Evolutionary conservation across 2,888 invertebrate genomes (phyloP).

Genomic region (Napeogenes sylphis): DNA sequence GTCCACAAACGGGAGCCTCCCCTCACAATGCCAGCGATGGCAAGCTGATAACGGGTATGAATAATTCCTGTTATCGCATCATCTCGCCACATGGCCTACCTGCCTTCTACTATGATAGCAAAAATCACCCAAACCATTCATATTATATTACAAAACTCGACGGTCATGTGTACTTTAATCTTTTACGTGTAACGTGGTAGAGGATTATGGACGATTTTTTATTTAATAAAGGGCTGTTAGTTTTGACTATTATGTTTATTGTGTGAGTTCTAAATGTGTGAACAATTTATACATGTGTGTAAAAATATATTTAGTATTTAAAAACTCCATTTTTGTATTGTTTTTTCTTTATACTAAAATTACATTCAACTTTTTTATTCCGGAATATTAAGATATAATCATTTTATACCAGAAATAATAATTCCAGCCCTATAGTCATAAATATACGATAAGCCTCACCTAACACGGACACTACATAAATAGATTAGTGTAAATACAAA

Average conservation of each 20-base stretch:
- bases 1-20: conserved; percentile 70
- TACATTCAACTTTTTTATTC: no score
- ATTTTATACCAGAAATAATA: no score
- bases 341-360: no score
- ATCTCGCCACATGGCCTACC: conserved; percentile 78
- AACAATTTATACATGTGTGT: conserved; percentile 33
- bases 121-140: conserved; percentile 46
- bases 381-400: no score
- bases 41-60: conserved; percentile 75
- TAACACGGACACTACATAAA: conserved; percentile 40
- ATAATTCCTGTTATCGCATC: conserved; percentile 76
- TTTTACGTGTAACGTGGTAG: conserved; percentile 44
- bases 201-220: conserved; percentile 62
- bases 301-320: conserved; percentile 35
- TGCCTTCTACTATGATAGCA: conserved; percentile 65
- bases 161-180: background rate
- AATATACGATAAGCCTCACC: conserved; percentile 48
- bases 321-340: no score
- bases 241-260: conserved; percentile 70
- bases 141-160: conserved; percentile 32
- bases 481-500: conserved; percentile 35
- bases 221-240: conserved; percentile 71
- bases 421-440: no score
- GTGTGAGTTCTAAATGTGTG: conserved; percentile 53
- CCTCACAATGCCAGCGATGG: conserved; percentile 75